Conservation (phyloP, 2,888 invertebrate species). For the Cordilura impudica region DNA sequence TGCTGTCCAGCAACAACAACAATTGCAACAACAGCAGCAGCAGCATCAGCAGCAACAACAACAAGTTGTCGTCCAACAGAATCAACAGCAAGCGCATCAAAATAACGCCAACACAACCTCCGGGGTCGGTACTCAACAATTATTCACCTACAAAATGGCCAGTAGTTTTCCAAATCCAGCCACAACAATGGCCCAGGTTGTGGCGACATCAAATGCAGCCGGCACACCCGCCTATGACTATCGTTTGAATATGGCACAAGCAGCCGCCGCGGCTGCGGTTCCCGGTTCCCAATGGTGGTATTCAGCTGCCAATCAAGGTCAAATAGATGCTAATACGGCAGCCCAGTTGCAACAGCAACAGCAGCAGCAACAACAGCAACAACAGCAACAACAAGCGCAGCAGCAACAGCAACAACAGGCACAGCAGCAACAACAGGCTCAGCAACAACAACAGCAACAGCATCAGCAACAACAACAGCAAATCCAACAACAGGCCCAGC, state of each 20-base stretch:
- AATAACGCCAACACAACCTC: slow-evolving; percentile 81
- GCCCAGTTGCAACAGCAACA: slow-evolving; percentile 80
- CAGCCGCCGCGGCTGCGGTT: slow-evolving; percentile 78
- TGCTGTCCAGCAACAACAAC: slow-evolving; percentile 76
- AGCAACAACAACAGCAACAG: slow-evolving; percentile 79
- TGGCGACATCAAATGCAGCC: slow-evolving; percentile 81
- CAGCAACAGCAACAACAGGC: slow-evolving; percentile 74
- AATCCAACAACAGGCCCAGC: slow-evolving; percentile 79
- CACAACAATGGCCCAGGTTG: slow-evolving; percentile 83
- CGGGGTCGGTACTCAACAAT: slow-evolving; percentile 83
- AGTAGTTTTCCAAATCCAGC: slow-evolving; percentile 87
- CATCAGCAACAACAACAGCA: slow-evolving; percentile 77
- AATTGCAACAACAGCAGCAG: slow-evolving; percentile 76
- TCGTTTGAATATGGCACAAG: slow-evolving; percentile 82
- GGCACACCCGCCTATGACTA: slow-evolving; percentile 85
- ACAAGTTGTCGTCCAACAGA: slow-evolving; percentile 78
- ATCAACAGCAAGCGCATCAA: slow-evolving; percentile 79
- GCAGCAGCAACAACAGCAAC: slow-evolving; percentile 79
- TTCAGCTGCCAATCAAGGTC: slow-evolving; percentile 80
- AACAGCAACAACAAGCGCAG: slow-evolving; percentile 75
- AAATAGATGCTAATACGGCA: slow-evolving; percentile 81
- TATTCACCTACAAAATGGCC: slow-evolving; percentile 92
- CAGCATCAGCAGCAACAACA: slow-evolving; percentile 78
- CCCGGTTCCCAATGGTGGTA: slow-evolving; percentile 89
- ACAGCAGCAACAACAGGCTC: slow-evolving; percentile 78